phyloP scores from a whole-genome alignment of 2,888 invertebrate genomes.

The Brenthis hecate region DNA sequence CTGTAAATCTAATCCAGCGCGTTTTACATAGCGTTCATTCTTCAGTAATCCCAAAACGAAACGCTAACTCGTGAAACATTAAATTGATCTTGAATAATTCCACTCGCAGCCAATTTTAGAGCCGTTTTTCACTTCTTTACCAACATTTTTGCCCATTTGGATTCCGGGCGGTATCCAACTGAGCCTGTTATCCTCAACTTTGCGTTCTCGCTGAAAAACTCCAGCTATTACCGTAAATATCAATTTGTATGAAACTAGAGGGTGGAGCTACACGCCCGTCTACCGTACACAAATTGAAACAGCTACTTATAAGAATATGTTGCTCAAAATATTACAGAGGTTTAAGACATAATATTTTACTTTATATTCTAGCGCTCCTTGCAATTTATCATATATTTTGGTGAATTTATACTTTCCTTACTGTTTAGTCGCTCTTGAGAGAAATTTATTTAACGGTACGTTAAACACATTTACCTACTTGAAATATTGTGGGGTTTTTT shows the following conservation, averaged over 20 bases:
- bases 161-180: constrained; percentile 70
- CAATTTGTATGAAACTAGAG: constrained; percentile 81
- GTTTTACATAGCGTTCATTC: constrained; percentile 31
- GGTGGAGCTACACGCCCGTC: constrained; percentile 62
- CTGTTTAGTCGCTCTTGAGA: no score
- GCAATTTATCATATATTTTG: neutral
- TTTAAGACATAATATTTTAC: constrained; percentile 19
- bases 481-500: no score
- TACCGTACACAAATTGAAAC: constrained; percentile 68
- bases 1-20: neutral
- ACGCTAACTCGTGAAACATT: constrained; percentile 60
- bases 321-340: constrained; percentile 29
- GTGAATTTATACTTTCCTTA: neutral
- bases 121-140: constrained; percentile 71
- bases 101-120: constrained; percentile 60
- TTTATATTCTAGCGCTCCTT: neutral
- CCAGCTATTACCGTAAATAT: constrained; percentile 81
- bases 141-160: constrained; percentile 71
- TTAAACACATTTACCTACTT: no score
- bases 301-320: constrained; percentile 59
- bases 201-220: constrained; percentile 76
- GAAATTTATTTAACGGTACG: no score
- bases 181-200: constrained; percentile 75
- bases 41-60: constrained; percentile 42
- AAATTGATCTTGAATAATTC: constrained; percentile 69